Evolutionary conservation across 1,140 invertebrate genomes (phyloP).

Genomic region (Pseudoatta argentina): DNA sequence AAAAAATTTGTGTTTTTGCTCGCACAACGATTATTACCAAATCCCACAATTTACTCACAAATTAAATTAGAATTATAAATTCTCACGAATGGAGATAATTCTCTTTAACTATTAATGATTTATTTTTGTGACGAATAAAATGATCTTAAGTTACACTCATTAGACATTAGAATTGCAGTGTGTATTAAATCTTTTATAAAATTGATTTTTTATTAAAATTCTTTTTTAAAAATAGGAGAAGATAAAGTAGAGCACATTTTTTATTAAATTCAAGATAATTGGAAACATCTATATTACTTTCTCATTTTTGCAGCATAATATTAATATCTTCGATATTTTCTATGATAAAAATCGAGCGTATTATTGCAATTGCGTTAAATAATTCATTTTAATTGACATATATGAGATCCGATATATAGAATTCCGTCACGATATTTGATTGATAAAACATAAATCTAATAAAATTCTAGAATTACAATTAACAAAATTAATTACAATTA

Average conservation of each 20-base stretch:
- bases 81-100: background rate
- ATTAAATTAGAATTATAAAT: background rate
- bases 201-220: background rate
- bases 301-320: background rate
- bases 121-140: background rate
- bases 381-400: background rate
- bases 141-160: background rate
- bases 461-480: slow-evolving; percentile 22
- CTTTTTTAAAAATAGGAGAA: background rate
- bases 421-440: background rate
- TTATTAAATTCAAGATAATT: background rate
- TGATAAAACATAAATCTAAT: background rate
- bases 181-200: background rate
- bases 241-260: background rate
- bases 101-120: background rate
- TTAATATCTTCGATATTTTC: background rate
- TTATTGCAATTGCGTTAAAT: background rate
- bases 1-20: background rate
- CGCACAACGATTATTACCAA: background rate
- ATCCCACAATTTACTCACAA: background rate
- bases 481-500: slow-evolving; percentile 27
- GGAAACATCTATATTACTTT: background rate
- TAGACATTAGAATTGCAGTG: background rate
- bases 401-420: background rate
- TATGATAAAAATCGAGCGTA: background rate